phyloP scores from a whole-genome alignment of 92 coral and sea anemone genomes.

The Zoanthus sansibaricus region DNA sequence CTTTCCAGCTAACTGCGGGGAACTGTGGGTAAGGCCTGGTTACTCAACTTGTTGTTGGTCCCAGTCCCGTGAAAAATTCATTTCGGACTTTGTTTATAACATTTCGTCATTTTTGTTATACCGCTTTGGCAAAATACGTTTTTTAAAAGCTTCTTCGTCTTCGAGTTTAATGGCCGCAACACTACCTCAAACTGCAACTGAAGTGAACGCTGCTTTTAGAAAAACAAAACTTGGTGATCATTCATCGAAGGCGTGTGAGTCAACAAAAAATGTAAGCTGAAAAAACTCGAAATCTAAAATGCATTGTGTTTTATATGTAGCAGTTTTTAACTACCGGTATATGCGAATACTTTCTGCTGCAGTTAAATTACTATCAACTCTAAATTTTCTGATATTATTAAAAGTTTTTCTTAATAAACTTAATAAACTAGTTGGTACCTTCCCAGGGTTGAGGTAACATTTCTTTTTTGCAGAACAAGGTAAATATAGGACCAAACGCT shows the following conservation, averaged over 20 bases:
- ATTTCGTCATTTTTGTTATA: too few species aligned
- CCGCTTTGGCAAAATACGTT: background rate
- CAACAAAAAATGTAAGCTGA: background rate
- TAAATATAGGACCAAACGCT: background rate
- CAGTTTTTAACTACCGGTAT: too few species aligned
- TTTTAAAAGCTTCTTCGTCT: background rate
- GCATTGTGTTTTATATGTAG: too few species aligned
- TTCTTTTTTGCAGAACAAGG: constrained; percentile 7
- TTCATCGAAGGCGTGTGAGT: background rate
- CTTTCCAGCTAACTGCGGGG: background rate
- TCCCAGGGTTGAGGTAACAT: too few species aligned
- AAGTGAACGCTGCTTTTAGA: background rate
- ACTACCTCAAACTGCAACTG: background rate
- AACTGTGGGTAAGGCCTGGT: constrained; percentile 41
- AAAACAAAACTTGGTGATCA: background rate
- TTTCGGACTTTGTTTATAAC: background rate
- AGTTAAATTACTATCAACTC: background rate
- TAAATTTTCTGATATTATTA: background rate
- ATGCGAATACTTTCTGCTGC: too few species aligned
- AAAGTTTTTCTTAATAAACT: too few species aligned
- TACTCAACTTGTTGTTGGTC: constrained; percentile 24
- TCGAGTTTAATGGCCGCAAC: constrained; percentile 12
- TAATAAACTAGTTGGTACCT: too few species aligned
- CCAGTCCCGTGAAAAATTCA: constrained; percentile 2
- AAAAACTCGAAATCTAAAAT: background rate